phyloP scores from a whole-genome alignment of 64 coral and sea anemone species.

The Dendronephthya gigantea region DNA sequence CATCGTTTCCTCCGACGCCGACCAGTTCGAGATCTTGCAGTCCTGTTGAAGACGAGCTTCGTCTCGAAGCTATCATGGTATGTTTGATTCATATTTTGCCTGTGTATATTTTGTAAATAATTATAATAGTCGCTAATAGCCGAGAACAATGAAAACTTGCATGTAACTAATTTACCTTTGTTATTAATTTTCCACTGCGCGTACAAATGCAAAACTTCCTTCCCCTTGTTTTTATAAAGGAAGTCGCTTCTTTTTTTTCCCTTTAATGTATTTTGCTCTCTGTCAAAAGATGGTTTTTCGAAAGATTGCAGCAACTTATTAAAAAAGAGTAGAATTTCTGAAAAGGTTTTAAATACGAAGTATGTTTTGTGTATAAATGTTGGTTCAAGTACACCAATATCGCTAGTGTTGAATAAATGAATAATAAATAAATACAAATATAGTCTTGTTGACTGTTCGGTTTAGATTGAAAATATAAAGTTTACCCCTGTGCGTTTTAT shows the following conservation, averaged over 20 bases:
- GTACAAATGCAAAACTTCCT: background rate
- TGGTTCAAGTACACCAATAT: background rate
- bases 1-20: background rate
- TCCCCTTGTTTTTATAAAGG: background rate
- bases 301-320: background rate
- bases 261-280: background rate
- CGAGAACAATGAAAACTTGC: background rate
- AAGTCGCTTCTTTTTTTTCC: background rate
- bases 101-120: background rate
- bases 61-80: conserved; percentile 2
- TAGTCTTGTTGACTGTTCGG: background rate
- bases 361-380: background rate
- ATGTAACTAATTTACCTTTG: conserved; percentile 4
- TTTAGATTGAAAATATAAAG: too few relatives aligned
- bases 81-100: background rate
- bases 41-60: conserved; percentile 8
- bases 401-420: background rate
- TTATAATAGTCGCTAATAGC: background rate
- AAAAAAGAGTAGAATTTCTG: background rate
- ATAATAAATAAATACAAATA: background rate
- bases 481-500: too few relatives aligned
- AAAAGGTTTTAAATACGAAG: background rate
- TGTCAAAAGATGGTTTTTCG: background rate
- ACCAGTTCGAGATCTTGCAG: background rate
- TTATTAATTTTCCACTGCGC: background rate